Evolutionary conservation across 2,113 vertebrate species (phyloP).

Genomic region (Pseudopipra pipra): DNA sequence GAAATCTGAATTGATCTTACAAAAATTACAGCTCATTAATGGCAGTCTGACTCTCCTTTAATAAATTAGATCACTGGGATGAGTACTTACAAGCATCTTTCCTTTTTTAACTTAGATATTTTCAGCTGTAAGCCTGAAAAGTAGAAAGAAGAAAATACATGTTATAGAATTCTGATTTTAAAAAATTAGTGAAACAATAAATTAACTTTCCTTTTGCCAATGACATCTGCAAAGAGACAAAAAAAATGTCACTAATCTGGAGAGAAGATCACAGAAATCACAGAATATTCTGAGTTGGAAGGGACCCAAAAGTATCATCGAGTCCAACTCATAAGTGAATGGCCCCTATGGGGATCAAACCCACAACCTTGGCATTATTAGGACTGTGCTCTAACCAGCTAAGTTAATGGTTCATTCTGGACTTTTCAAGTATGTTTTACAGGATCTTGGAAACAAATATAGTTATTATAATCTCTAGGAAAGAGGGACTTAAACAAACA

Average conservation of each 20-base stretch:
- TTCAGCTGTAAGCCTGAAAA: conserved; percentile 88
- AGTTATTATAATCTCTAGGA: neutral
- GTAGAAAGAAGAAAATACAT: neutral
- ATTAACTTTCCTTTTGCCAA: neutral
- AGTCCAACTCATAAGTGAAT: neutral
- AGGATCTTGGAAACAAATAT: neutral
- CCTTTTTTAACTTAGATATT: conserved; percentile 92
- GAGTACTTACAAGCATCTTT: conserved; percentile 91
- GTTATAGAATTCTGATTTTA: neutral
- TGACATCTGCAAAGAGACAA: neutral
- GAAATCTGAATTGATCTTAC: neutral
- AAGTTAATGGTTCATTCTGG: neutral
- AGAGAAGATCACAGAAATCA: neutral
- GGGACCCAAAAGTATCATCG: neutral
- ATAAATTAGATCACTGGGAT: neutral
- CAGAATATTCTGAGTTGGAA: neutral
- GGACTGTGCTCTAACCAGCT: neutral
- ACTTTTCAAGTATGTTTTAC: neutral
- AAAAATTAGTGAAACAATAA: neutral
- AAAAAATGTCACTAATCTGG: neutral
- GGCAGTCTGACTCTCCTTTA: neutral
- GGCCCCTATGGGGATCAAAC: neutral
- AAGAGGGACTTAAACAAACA: neutral
- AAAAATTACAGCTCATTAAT: neutral
- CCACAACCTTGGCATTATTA: neutral